phyloP scores from a whole-genome alignment of 2,113 vertebrate genomes.

The Stegastes partitus region DNA sequence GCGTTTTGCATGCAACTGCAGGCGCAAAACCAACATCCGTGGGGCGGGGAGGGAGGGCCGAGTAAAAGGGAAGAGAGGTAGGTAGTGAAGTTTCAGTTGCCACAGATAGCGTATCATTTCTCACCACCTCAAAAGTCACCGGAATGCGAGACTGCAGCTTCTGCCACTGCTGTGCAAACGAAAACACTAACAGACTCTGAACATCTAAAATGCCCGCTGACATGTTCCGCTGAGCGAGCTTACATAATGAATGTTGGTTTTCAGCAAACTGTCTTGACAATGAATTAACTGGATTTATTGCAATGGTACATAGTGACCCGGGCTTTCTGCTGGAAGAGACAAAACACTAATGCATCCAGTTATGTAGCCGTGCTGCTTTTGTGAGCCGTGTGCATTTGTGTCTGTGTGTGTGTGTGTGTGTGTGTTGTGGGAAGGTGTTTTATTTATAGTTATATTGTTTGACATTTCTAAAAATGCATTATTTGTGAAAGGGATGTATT shows the following conservation, averaged over 20 bases:
- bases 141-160: constrained; percentile 61
- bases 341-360: constrained; percentile 64
- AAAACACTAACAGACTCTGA: constrained; percentile 65
- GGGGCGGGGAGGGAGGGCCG: too few relatives aligned
- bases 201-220: constrained; percentile 72
- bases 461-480: constrained; percentile 59
- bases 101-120: constrained; percentile 73
- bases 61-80: constrained; percentile 19
- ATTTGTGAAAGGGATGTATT: constrained; percentile 42
- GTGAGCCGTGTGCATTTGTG: constrained; percentile 19
- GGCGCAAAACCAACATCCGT: constrained; percentile 44
- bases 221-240: constrained; percentile 65
- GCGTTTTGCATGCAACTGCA: constrained; percentile 36
- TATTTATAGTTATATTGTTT: constrained; percentile 61
- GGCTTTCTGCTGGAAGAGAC: constrained; percentile 62
- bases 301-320: constrained; percentile 65
- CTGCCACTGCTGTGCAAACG: constrained; percentile 56
- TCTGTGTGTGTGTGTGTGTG: constrained; percentile 36
- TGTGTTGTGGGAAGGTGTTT: constrained; percentile 44
- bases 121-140: constrained; percentile 78
- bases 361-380: constrained; percentile 45
- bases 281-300: constrained; percentile 75
- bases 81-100: constrained; percentile 71
- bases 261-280: constrained; percentile 73
- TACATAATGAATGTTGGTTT: constrained; percentile 77